These are phyloP conservation scores for Sminthopsis crassicaudata DNA, from an alignment of 2,113 vertebrate genomes.

Conservation along the genomic window DNA sequence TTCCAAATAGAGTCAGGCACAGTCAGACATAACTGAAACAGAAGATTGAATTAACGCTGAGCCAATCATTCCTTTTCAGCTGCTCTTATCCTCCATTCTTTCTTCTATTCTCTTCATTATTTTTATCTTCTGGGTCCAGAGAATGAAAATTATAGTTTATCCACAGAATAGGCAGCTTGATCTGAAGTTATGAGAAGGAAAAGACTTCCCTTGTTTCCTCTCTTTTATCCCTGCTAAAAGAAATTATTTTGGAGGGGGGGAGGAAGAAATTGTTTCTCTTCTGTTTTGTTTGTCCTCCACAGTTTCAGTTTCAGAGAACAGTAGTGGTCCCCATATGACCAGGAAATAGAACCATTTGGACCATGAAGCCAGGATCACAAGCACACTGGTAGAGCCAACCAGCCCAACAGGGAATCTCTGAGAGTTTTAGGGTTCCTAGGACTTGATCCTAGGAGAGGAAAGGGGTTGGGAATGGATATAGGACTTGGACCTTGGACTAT, in stretches of 20 bases:
- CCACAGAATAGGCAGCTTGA: neutral
- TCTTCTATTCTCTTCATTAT: neutral
- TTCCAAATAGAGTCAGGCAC: too few relatives aligned
- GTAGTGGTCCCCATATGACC: neutral
- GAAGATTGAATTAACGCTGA: neutral
- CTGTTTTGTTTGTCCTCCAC: neutral
- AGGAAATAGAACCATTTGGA: neutral
- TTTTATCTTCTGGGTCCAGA: neutral
- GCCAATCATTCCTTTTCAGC: neutral
- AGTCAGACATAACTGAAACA: neutral
- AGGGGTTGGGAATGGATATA: too few relatives aligned
- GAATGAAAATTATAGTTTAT: neutral
- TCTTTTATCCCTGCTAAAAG: neutral
- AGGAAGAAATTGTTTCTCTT: neutral
- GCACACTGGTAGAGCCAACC: neutral
- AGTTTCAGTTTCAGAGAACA: neutral
- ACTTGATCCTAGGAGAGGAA: neutral
- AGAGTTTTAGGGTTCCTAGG: neutral
- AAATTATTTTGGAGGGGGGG: neutral
- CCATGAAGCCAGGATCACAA: neutral
- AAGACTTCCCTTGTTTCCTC: neutral
- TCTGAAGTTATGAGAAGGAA: neutral
- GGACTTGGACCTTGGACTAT: neutral
- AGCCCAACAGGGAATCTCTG: neutral
- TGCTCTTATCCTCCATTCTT: neutral